A percentile compares a stretch with the other conserved stretches of the same genome.
Evolutionary conservation across 2,113 vertebrate genomes (phyloP).

Genomic region (Rhizomys pruinosus): DNA sequence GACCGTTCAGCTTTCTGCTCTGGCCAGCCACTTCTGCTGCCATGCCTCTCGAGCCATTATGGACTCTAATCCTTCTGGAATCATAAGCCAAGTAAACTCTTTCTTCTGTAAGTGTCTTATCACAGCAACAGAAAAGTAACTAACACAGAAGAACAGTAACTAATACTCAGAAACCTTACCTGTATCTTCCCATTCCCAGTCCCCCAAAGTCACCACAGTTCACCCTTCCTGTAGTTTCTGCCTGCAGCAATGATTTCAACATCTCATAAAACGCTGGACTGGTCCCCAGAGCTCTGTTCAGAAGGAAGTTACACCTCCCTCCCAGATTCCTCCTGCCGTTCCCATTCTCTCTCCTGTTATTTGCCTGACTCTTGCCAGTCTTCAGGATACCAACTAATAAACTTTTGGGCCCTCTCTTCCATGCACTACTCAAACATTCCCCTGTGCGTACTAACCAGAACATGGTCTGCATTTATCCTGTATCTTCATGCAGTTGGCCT

Average conservation of each 20-base stretch:
- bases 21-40: too few species aligned
- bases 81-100: too few species aligned
- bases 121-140: too few species aligned
- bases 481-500: too few species aligned
- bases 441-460: background rate
- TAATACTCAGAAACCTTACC: too few species aligned
- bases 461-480: background rate
- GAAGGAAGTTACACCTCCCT: background rate
- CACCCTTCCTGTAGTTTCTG: background rate
- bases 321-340: background rate
- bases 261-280: fast-evolving
- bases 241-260: background rate
- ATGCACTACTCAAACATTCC: background rate
- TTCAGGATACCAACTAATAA: background rate
- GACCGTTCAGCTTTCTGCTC: too few species aligned
- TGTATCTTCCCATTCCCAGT: background rate
- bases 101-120: too few species aligned
- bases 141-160: too few species aligned
- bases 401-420: background rate
- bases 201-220: background rate
- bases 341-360: background rate
- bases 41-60: too few species aligned
- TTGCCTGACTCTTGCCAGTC: background rate
- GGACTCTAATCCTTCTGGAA: too few species aligned
- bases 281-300: background rate